Percentiles rank a stretch among this genome's conserved stretches.
These are phyloP conservation scores for Carollia perspicillata DNA, from an alignment of 2,113 vertebrate genomes.

Conservation along the genomic window DNA sequence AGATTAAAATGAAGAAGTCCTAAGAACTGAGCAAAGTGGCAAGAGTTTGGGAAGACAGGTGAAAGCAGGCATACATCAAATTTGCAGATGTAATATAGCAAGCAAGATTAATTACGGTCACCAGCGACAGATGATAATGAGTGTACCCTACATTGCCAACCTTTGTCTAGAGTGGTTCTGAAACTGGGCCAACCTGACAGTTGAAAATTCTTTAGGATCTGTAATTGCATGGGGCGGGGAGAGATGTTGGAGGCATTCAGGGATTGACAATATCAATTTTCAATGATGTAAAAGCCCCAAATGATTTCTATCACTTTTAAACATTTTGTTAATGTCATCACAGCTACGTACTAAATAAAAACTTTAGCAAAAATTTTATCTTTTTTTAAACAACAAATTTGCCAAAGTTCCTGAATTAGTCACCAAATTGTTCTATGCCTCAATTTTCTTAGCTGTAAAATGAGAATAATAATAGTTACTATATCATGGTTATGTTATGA, in stretches of 20 bases:
- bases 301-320: neutral
- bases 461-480: neutral
- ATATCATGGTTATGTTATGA: neutral
- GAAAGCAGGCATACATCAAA: neutral
- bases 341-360: neutral
- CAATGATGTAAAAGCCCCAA: neutral
- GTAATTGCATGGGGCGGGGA: neutral
- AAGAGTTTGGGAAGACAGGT: neutral
- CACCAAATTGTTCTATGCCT: neutral
- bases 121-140: neutral
- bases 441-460: slow-evolving; percentile 10
- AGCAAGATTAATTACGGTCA: neutral
- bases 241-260: neutral
- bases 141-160: neutral
- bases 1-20: neutral
- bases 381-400: neutral
- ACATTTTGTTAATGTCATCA: neutral
- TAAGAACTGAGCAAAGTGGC: neutral
- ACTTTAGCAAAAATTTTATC: neutral
- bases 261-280: neutral
- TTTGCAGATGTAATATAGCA: neutral
- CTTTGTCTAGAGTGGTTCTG: neutral
- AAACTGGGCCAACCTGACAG: neutral
- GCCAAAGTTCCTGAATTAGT: neutral
- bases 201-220: neutral